Base-by-base conservation (phyloP, 2,113 vertebrate genomes). In the Blennius ocellaris region DNA sequence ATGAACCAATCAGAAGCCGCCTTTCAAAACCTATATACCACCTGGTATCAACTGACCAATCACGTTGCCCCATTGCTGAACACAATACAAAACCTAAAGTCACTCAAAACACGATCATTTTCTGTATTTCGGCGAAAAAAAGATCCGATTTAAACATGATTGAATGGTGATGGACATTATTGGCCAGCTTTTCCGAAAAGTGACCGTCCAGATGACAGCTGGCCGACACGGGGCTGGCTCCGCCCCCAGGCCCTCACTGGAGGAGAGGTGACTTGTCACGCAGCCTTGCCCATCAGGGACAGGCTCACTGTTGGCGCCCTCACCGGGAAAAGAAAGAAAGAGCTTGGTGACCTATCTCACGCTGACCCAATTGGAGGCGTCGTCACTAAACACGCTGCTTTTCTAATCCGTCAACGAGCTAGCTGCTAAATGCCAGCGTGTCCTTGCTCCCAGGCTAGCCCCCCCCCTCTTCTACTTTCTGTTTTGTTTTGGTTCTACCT, bases 251-350 rank as follows among this genome's bases (percentile, higher is more conserved):
- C 67, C 75, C 39, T 69, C 57, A 65, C 45, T 54, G 36, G 1
- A 9, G 72, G 65, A 56, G 67, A 56, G 67, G 63, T 14, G 8
- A 53, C 43, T 50, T 63, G 69, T 86, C 75, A 75, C 30, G 8
- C 8, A 11, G 61, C 39, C 54, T 78, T 6, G 1, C 58, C 50
- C 40, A 11, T 63, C 71, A 54, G 39, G 17, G 52, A 73, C 10
- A 64, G 15, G 21, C 67, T 49, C 55, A 41, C 57, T 62, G 58
- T 66, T 67, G 40, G 9, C 50, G 41, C 30, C 39, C 40, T 60
- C 44, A 14, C 53, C 3, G 15, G 6, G 21, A 30, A 30, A 30
- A 30, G 21, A 30, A 30, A 30, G 44, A 61, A 69, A 47, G 78
- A 61, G 30, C 6, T 8, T 1, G 41, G 16, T 52, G 69, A 76